These are phyloP conservation scores for Papilio polyxenes DNA, from an alignment of 1,140 invertebrate species.

Conservation along the genomic window DNA sequence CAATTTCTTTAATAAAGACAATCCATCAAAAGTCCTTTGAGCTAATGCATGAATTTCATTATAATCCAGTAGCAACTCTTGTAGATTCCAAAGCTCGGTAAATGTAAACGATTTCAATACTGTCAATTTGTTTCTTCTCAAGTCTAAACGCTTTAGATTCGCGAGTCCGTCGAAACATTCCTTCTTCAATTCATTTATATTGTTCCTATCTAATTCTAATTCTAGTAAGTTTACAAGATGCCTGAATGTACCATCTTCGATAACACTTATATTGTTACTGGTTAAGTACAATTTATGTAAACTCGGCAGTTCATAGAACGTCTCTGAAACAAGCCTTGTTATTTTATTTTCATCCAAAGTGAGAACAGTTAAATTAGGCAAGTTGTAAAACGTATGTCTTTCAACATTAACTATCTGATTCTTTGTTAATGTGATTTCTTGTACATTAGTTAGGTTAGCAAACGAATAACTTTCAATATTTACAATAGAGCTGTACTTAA, in stretches of 20 bases:
- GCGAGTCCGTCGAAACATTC: constrained; percentile 87
- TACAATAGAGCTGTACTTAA: constrained; percentile 86
- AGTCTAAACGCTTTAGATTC: constrained; percentile 84
- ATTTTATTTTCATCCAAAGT: constrained; percentile 87
- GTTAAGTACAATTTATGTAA: constrained; percentile 86
- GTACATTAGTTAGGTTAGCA: constrained; percentile 84
- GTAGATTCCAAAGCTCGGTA: constrained; percentile 85
- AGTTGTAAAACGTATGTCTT: constrained; percentile 85
- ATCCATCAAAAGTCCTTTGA: constrained; percentile 86
- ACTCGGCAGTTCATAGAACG: constrained; percentile 86
- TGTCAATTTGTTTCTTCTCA: constrained; percentile 85
- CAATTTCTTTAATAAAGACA: constrained; percentile 85
- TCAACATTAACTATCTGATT: constrained; percentile 85
- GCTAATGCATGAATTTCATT: constrained; percentile 85
- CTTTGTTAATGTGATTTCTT: constrained; percentile 85
- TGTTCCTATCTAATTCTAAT: constrained; percentile 86
- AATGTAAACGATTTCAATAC: constrained; percentile 88
- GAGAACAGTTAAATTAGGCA: constrained; percentile 83
- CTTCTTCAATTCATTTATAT: constrained; percentile 84
- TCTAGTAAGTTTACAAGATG: constrained; percentile 84
- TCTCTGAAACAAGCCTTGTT: constrained; percentile 85
- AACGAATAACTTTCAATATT: constrained; percentile 86
- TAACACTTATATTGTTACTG: constrained; percentile 86
- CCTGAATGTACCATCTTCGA: constrained; percentile 87
- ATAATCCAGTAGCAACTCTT: constrained; percentile 86